Evolutionary conservation across 2,113 vertebrate species (phyloP).

Genomic region (Xiphophorus maculatus): DNA sequence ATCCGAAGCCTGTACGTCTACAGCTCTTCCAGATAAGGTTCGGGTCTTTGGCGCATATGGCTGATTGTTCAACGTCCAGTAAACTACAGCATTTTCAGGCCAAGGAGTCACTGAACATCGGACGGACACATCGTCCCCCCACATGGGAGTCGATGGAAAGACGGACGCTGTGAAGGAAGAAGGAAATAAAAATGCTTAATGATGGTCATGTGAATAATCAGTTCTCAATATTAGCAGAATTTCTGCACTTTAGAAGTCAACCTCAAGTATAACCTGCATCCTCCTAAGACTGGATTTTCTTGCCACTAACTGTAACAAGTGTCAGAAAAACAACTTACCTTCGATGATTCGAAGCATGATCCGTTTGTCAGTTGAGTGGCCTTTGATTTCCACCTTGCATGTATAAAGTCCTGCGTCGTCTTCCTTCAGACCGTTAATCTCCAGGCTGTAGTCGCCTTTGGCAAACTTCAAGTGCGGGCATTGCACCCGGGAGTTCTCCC

Average conservation of each 20-base stretch:
- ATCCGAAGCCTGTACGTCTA: conserved; percentile 12
- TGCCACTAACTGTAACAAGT: not conserved
- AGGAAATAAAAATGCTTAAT: not conserved
- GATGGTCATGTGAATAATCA: not conserved
- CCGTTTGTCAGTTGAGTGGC: accelerated
- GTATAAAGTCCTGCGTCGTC: conserved; percentile 71
- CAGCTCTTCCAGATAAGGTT: accelerated
- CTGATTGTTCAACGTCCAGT: conserved; percentile 63
- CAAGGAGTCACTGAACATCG: conserved; percentile 62
- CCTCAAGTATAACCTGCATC: no score
- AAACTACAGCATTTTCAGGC: accelerated
- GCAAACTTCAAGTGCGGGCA: conserved; percentile 56
- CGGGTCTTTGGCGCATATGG: not conserved
- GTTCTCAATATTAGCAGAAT: not conserved
- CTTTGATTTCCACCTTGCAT: conserved; percentile 42
- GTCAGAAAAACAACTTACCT: conserved; percentile 52
- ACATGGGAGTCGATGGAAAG: conserved; percentile 35
- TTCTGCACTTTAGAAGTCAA: not conserved
- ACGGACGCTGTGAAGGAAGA: conserved; percentile 61
- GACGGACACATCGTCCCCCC: conserved; percentile 29
- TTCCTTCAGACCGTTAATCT: conserved; percentile 50
- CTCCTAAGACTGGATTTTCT: not conserved
- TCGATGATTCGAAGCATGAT: conserved; percentile 71
- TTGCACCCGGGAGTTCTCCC: not conserved
- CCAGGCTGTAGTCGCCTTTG: conserved; percentile 65